Evolutionary conservation across 2,888 invertebrate genomes (phyloP), one percentile per base, ranked within the genome.

Genomic region (Mayetiola destructor): DNA sequence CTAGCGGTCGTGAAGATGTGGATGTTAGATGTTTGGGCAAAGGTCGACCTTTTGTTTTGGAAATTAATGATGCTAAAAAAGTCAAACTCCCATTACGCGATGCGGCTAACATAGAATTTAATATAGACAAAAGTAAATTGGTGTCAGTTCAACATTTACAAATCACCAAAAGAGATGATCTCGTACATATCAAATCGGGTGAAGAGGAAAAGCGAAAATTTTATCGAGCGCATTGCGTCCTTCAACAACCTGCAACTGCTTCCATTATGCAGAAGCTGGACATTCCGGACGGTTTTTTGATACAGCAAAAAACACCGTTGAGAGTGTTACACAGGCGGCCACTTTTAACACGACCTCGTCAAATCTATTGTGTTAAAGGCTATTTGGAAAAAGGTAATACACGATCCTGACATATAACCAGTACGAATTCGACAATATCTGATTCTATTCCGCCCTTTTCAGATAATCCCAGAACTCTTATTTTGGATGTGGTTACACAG

Each of bases 1-100:
- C 94, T 2, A 93, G 95, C 56, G 96, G 97, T 0, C 77, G 99
- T 37, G 97, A 99, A 73, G 99, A 99, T 73, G 90, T 95, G 0
- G 99, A 99, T 74, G 97, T 97, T 0, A 76, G 94, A 59, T 96
- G 91, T 73, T 73, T 99, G 60, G 92, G 94, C 1, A 77, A 81
- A 59, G 97, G 97, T 0, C 75, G 97, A 9, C 97, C 97, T 0
- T 99, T 97, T 75, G 88, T 88, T 1, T 74, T 96, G 0, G 93
- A 96, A 76, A 78, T 92, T 39, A 66, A 80, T 1, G 81, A 88
- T 69, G 83, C 88, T 0, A 75, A 73, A 60, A 68, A 74, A 21
- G 76, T 78, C 18, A 69, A 72, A 35, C 72, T 85, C 61, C 69
- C 74, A 0, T 65, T 64, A 14, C 66, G 74, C 6, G 70, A 79